Conservation (phyloP, 2,113 vertebrate species). For the Aramus guarauna region DNA sequence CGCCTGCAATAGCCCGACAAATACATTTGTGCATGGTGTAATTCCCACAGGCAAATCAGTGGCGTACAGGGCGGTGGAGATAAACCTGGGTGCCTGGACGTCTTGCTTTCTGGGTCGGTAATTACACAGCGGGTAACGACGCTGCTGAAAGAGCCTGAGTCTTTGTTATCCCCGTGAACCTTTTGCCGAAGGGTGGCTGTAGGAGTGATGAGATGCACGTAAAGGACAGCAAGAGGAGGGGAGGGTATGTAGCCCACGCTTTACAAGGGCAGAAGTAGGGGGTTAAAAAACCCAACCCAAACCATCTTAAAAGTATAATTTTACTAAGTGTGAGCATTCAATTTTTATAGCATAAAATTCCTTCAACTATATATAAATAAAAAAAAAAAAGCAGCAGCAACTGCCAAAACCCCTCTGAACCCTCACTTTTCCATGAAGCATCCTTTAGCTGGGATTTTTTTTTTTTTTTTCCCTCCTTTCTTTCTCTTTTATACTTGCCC, state of each 20-base stretch:
- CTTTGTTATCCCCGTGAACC: neutral
- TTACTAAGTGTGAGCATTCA: neutral
- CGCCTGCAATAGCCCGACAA: neutral
- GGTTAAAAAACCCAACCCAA: neutral
- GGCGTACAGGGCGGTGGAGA: neutral
- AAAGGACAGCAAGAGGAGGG: neutral
- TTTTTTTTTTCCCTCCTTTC: accelerated
- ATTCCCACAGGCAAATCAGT: neutral
- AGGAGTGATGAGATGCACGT: neutral
- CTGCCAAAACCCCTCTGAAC: neutral
- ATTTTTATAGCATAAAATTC: neutral
- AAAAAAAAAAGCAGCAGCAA: neutral
- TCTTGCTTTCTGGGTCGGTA: neutral
- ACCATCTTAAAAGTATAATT: neutral
- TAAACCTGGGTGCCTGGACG: neutral
- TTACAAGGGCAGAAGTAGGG: neutral
- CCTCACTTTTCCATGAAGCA: neutral
- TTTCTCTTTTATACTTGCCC: neutral
- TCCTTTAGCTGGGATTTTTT: neutral
- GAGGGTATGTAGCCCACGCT: neutral
- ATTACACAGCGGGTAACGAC: neutral
- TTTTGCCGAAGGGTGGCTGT: neutral
- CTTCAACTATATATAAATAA: neutral
- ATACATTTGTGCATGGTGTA: neutral
- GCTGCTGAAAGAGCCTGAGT: neutral